These are phyloP conservation scores for Atethmia centrago DNA, from an alignment of 2,888 invertebrate species.

Conservation along the genomic window DNA sequence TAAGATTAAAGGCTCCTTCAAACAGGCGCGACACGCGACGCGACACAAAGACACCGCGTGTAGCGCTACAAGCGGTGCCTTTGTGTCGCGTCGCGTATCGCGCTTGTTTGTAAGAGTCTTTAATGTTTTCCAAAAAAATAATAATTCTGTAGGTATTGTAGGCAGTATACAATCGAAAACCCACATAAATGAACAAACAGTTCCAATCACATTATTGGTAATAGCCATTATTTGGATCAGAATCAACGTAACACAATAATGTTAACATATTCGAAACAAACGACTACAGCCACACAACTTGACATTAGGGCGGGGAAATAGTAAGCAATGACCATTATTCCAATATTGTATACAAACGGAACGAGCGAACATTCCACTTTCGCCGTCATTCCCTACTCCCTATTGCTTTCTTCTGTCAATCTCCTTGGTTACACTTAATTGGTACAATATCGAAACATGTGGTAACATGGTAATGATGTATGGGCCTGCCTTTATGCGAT, in stretches of 20 bases:
- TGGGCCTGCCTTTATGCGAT: constrained; percentile 38
- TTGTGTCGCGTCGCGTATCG: too few species aligned
- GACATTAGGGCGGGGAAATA: constrained; percentile 69
- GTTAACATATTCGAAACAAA: constrained; percentile 43
- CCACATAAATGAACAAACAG: background rate
- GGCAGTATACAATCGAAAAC: background rate
- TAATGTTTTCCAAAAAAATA: background rate
- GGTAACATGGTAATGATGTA: constrained; percentile 63
- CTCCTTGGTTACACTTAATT: constrained; percentile 79
- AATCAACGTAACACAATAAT: constrained; percentile 44
- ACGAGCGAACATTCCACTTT: constrained; percentile 79
- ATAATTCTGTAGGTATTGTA: background rate
- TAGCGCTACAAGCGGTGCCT: too few species aligned
- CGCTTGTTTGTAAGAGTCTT: too few species aligned
- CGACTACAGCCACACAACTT: constrained; percentile 67
- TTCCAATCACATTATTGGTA: constrained; percentile 34
- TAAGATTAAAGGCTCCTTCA: too few species aligned
- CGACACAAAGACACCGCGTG: too few species aligned
- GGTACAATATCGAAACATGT: constrained; percentile 77
- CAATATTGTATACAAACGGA: constrained; percentile 74
- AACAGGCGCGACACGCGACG: too few species aligned
- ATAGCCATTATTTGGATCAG: constrained; percentile 22
- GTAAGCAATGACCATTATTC: constrained; percentile 72
- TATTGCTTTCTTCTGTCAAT: constrained; percentile 85
- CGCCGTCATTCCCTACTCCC: constrained; percentile 76